Percentiles rank a stretch among this genome's conserved stretches.
These are phyloP conservation scores for Eunapius fragilis DNA, from an alignment of 37 sponge, comb jelly and placozoan genomes.

Conservation along the genomic window DNA sequence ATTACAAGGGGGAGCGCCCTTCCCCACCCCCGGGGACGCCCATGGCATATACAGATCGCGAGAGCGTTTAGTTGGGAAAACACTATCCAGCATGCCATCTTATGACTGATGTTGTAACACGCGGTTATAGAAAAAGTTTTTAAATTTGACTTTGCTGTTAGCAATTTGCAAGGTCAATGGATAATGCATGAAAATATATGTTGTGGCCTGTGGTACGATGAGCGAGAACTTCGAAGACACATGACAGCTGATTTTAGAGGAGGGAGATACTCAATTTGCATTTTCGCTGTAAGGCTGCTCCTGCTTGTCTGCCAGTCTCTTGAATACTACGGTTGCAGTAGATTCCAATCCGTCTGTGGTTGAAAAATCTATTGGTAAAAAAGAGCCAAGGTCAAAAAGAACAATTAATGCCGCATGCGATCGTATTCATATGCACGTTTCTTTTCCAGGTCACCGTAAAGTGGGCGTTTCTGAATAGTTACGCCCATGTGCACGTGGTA, in stretches of 20 bases:
- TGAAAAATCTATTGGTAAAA: background rate
- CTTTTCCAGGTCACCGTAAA: too few species aligned
- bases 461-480: too few species aligned
- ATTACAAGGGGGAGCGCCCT: too few species aligned
- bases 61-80: too few species aligned
- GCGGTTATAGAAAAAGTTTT: background rate
- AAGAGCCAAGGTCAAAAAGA: too few species aligned
- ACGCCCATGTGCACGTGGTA: too few species aligned
- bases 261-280: background rate
- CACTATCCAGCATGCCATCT: too few species aligned
- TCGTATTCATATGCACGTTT: too few species aligned
- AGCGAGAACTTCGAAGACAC: background rate
- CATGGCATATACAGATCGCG: too few species aligned
- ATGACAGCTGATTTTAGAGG: background rate
- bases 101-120: too few species aligned
- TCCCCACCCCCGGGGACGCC: too few species aligned
- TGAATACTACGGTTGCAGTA: background rate
- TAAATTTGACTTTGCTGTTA: background rate
- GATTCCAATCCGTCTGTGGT: background rate
- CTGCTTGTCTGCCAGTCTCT: background rate
- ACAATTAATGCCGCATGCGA: too few species aligned
- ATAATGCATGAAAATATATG: background rate
- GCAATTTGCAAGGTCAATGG: background rate
- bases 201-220: background rate
- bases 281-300: background rate